Base-by-base conservation (phyloP, 2,797 vertebrate genomes). In the Sebastes vulpes region DNA sequence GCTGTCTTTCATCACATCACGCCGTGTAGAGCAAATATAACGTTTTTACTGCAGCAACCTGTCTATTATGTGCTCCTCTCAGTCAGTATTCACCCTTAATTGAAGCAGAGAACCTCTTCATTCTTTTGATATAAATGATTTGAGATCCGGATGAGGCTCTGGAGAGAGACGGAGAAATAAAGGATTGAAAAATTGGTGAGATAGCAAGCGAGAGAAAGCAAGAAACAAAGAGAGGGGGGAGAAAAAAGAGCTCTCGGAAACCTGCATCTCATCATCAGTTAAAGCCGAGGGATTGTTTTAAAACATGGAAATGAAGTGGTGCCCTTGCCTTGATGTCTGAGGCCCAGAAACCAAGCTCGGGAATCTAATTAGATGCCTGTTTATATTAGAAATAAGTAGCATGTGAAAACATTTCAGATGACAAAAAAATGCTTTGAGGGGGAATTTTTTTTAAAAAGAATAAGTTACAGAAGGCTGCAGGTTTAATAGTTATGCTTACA, bases 121-220 rank as follows among this genome's bases (percentile, higher is more conserved):
- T 67, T 85, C 69, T 78, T 82, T 89, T 81, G 75, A 89, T 79
- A 57, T 59, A 28, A 65, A 82, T 50, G 64, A 78, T 81, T 20
- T 79, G 75, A 81, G 61, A 81, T 57, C 57, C 56, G 69, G 69
- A 84, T 72, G 71, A 79, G 65, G 38, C 72, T 77, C 46, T 21
- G 16, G 12, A 54, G 65, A 64, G 26, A 79, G 56, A 77, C 25
- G 26, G 58, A 32, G 20, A 72, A 50, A 65, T 23, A 72, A 73
- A 83, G 14, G 35, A 16, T 9, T 56, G 25, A 74, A 66, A 76
- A 67, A 85, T 32, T 29, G 6, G 32, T 10, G 0, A 57, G 71
- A 87, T 52, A 74, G 42, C 16, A 0, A 56, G 29, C 67, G 28
- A 75, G 76, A 74, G 12, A 71, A 64, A 68, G 64, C 10, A 46